phyloP scores from a whole-genome alignment of 2,113 vertebrate species.

The Pterocles gutturalis region DNA sequence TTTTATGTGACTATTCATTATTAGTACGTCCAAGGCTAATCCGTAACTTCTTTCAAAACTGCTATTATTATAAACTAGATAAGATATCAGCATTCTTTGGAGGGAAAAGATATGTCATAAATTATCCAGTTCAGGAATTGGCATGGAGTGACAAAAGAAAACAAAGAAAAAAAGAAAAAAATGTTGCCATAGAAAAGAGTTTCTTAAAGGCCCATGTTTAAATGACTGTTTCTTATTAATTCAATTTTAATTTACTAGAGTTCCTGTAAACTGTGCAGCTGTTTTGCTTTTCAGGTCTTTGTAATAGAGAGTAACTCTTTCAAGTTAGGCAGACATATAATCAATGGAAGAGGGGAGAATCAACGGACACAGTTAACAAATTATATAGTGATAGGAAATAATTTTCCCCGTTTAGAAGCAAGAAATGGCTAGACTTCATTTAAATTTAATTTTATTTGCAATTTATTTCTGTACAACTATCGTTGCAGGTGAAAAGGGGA shows the following conservation, averaged over 20 bases:
- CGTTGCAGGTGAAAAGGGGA: not conserved
- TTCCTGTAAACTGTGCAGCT: not conserved
- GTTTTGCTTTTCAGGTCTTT: not conserved
- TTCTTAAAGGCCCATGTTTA: not conserved
- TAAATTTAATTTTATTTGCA: not conserved
- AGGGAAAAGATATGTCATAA: not conserved
- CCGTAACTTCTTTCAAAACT: not conserved
- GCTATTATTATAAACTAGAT: not conserved
- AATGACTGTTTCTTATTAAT: not conserved
- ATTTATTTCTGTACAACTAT: not conserved
- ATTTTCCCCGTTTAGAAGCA: not conserved
- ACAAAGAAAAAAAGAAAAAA: not conserved
- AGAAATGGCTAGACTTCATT: not conserved
- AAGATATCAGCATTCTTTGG: not conserved
- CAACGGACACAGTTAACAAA: not conserved
- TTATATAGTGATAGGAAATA: not conserved
- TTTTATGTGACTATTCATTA: not conserved
- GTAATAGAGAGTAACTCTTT: not conserved
- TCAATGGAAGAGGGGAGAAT: not conserved
- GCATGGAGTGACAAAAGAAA: not conserved
- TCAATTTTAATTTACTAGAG: not conserved
- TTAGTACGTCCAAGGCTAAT: not conserved
- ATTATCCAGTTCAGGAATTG: not conserved
- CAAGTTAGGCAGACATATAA: not conserved
- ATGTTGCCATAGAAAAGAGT: not conserved